Base-by-base conservation (phyloP, 2,888 invertebrate species). In the Acleris literana region DNA sequence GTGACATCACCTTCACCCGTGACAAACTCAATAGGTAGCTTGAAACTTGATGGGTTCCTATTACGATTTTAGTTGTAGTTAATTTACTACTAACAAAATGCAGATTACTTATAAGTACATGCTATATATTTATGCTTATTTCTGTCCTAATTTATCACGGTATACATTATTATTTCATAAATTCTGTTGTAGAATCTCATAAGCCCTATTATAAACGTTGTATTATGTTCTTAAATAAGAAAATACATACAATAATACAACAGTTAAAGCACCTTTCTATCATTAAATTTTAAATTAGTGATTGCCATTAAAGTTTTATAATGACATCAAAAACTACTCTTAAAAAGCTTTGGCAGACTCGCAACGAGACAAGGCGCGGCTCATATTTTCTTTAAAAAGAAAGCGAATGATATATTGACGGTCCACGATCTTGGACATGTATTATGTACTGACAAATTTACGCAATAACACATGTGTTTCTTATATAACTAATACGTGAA, bases 351-450 rank as follows among this genome's bases (percentile, higher is more conserved):
- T 16, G 16, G 48, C 11, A 49, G 53, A 53, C 58, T 54, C 44
- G 25, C 25, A 6, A 25, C 54, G 49, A 22, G 64, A 17, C 17
- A 25, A 62, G 61, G 57, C 17, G 66, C 20, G 61, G 56, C n/a
- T 44, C 33, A 53, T 57, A 39, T 61, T 61, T 33, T 46, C 56
- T 33, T 5, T 57, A 18, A 66, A 66, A 66, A 62, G 66, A 66
- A 66, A 66, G 61, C 33, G 61, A 9, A 52, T 53, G 48, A 62
- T 57, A 57, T 62, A 65, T 61, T 46, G 65, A 61, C 56, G 33
- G 17, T 17, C 33, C 3, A 61, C 52, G 33, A 3, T 16, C 4
- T 5, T n/a, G 44, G 46, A 49, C 33, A 58, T 22, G 46, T 33
- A 49, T 49, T 7, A 55, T 52, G 44, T 57, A 46, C 22, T 16